Percentiles rank a stretch among this genome's conserved stretches.
phyloP scores from a whole-genome alignment of 2,888 invertebrate genomes.

The Diadegma fenestrale region DNA sequence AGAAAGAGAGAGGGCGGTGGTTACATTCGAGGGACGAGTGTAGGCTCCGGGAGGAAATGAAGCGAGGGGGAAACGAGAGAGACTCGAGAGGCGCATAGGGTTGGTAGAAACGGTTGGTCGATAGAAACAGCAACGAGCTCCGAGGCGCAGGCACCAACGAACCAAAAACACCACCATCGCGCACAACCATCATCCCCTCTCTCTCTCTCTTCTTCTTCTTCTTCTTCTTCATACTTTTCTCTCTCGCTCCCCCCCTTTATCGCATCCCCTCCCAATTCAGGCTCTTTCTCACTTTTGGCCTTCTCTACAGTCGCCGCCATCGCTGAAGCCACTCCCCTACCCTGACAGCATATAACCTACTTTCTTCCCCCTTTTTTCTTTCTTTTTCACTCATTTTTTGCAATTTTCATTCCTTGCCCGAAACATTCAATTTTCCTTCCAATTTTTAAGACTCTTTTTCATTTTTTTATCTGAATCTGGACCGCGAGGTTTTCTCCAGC shows the following conservation, averaged over 20 bases:
- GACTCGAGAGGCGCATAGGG: constrained; percentile 68
- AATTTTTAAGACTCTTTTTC: background rate
- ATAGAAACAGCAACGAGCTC: constrained; percentile 71
- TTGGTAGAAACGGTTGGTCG: constrained; percentile 73
- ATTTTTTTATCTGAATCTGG: too few species aligned
- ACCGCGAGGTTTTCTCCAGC: background rate
- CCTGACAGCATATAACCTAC: constrained; percentile 66
- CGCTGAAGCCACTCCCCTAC: constrained; percentile 64
- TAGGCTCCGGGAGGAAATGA: constrained; percentile 66
- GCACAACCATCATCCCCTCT: constrained; percentile 47
- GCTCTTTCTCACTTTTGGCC: constrained; percentile 53
- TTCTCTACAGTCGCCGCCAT: constrained; percentile 57
- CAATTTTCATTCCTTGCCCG: background rate
- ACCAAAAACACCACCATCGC: constrained; percentile 42
- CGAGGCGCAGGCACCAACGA: constrained; percentile 65
- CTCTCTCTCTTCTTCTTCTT: constrained; percentile 18
- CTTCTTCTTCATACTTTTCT: constrained; percentile 19
- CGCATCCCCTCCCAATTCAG: constrained; percentile 11
- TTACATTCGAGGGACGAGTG: constrained; percentile 68
- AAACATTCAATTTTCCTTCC: background rate
- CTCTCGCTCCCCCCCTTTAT: background rate
- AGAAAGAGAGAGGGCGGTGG: constrained; percentile 67
- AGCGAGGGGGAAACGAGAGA: constrained; percentile 55
- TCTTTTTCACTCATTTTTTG: background rate
- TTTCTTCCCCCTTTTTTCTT: constrained; percentile 52